A percentile compares a stretch with the other conserved stretches of the same genome.
Evolutionary conservation across 2,888 invertebrate species (phyloP).

Genomic region (Leucophenga maculata): DNA sequence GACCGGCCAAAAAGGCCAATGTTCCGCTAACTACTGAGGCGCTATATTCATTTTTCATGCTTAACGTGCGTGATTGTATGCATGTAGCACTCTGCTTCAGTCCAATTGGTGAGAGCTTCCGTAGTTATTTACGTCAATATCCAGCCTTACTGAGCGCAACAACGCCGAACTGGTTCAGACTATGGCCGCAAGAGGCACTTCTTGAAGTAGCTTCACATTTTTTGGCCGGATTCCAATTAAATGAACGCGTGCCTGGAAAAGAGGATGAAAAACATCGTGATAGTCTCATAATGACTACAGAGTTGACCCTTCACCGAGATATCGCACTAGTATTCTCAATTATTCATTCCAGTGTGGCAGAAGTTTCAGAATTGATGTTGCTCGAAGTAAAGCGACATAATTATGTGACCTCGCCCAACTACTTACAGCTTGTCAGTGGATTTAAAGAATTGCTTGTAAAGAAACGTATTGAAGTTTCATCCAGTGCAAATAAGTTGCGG

Average conservation of each 20-base stretch:
- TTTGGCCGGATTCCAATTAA: slow-evolving; percentile 81
- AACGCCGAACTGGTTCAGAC: slow-evolving; percentile 94
- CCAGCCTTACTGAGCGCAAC: slow-evolving; percentile 95
- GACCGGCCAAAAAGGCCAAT: slow-evolving; percentile 76
- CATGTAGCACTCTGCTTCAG: slow-evolving; percentile 93
- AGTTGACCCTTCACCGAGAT: slow-evolving; percentile 78
- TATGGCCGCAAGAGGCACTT: slow-evolving; percentile 92
- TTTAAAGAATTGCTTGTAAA: slow-evolving; percentile 83
- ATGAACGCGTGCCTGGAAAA: slow-evolving; percentile 79
- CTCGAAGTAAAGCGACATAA: slow-evolving; percentile 85
- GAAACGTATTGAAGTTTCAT: slow-evolving; percentile 81
- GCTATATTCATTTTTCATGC: slow-evolving; percentile 86
- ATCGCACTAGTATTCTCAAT: slow-evolving; percentile 84
- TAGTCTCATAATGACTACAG: slow-evolving; percentile 69
- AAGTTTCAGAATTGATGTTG: slow-evolving; percentile 82
- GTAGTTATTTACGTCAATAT: slow-evolving; percentile 92
- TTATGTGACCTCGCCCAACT: slow-evolving; percentile 92
- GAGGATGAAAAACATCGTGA: slow-evolving; percentile 61
- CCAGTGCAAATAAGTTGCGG: slow-evolving; percentile 84
- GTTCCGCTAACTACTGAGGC: slow-evolving; percentile 79
- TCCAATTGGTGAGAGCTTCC: slow-evolving; percentile 90
- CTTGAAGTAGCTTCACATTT: slow-evolving; percentile 89
- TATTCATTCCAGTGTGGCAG: slow-evolving; percentile 87
- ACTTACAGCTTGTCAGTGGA: slow-evolving; percentile 86
- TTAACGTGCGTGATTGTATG: slow-evolving; percentile 85